phyloP scores from a whole-genome alignment of 1,140 invertebrate species.

The Plectus sambesii region DNA sequence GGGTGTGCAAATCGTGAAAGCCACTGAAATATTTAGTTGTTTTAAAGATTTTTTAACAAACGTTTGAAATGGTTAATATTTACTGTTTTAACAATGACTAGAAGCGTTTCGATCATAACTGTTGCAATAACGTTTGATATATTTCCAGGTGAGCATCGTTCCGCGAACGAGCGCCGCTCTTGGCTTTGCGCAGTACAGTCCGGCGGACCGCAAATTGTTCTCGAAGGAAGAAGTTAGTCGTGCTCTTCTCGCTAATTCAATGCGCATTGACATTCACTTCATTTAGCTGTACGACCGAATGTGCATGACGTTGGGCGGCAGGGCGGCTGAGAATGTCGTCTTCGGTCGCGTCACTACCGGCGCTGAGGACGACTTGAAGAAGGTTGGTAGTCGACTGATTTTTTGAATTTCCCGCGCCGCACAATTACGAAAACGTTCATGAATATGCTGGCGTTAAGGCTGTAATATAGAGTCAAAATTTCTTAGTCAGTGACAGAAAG shows the following conservation, averaged over 20 bases:
- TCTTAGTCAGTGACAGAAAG: no score
- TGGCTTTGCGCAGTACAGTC: slow-evolving; percentile 83
- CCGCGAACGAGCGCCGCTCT: slow-evolving; percentile 75
- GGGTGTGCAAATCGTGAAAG: no score
- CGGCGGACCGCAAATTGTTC: slow-evolving; percentile 75
- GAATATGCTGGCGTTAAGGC: no score
- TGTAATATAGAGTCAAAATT: no score
- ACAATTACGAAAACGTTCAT: no score
- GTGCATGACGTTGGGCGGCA: slow-evolving; percentile 84
- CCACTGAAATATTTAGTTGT: no score
- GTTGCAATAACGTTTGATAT: slow-evolving; percentile 2
- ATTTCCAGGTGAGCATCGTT: slow-evolving; percentile 60
- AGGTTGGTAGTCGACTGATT: slow-evolving; percentile 52
- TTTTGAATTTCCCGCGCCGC: neutral
- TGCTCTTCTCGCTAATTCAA: slow-evolving; percentile 8
- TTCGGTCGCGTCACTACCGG: slow-evolving; percentile 82
- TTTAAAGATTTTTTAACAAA: no score
- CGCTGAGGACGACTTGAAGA: slow-evolving; percentile 84
- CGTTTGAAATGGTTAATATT: no score
- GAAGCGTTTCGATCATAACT: no score
- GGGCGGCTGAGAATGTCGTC: slow-evolving; percentile 74
- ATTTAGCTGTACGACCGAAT: slow-evolving; percentile 73
- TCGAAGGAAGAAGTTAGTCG: slow-evolving; percentile 53
- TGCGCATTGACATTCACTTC: slow-evolving; percentile 34
- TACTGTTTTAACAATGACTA: no score